Evolutionary conservation across 2,888 invertebrate genomes (phyloP), one percentile per base, ranked within the genome.

Genomic region (Eupelmus urozonus): DNA sequence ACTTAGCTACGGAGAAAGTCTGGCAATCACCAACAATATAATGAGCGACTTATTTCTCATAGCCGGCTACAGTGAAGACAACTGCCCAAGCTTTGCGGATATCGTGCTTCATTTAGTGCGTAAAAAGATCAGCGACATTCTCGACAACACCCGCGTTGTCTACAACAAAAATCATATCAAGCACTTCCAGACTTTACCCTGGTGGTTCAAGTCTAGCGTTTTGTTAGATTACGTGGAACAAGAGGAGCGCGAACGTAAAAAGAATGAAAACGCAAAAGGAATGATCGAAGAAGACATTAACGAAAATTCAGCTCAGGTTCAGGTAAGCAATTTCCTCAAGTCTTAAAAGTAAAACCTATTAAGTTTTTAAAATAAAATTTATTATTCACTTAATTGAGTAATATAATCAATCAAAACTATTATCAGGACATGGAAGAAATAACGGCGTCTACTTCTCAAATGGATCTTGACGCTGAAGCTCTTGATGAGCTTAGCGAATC

Each of bases 141-240:
- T 82, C 0, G 70, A 80, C n/a, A 79, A 86, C 34, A 70, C 86
- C 3, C 84, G 78, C 42, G 93, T 93, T 0, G 91, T 94, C 65
- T 94, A 94, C 85, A 91, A 93, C 78, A 91, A 89, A 82, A 88
- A 91, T 70, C 90, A 90, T 63, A 86, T 94, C 73, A 90, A 91
- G 78, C 89, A 91, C 65, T 93, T 92, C 85, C 88, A 91, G 27
- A 91, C 89, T 76, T 88, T 90, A 20, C 90, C 92, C 51, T 94
- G 94, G 94, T 91, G 94, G 89, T 93, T 93, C 85, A 85, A 90
- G 84, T 85, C 87, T 51, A 84, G 79, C 20, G 77, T 83, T 16
- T 82, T 89, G 40, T 74, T 81, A 7, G 82, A 84, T 75, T 86
- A 85, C 40, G 74, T 80, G 11, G 55, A 67, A 2, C 70, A 70